phyloP scores from a whole-genome alignment of 2,113 vertebrate genomes.

The Lates calcarifer region DNA sequence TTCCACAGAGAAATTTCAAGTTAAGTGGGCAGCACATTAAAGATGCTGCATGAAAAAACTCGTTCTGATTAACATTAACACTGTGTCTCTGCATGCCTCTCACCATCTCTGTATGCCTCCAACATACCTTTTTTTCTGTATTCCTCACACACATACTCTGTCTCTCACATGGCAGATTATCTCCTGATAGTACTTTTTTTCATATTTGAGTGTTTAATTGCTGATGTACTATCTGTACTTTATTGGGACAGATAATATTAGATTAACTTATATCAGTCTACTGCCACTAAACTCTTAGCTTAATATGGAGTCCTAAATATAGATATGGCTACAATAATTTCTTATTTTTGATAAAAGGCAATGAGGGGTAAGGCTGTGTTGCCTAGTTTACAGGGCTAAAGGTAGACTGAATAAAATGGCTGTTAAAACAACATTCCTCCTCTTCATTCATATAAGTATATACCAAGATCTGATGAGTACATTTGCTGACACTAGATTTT shows the following conservation, averaged over 20 bases:
- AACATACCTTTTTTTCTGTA: conserved; percentile 2
- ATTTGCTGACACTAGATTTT: conserved; percentile 1
- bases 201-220: conserved; percentile 51
- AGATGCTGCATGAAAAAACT: conserved; percentile 31
- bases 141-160: conserved; percentile 38
- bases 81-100: background rate
- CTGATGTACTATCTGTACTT: conserved; percentile 59
- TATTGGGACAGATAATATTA: conserved; percentile 44
- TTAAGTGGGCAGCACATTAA: conserved; percentile 18
- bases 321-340: conserved; percentile 15
- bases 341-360: conserved; percentile 3
- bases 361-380: background rate
- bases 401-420: conserved; percentile 15
- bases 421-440: conserved; percentile 16
- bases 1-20: conserved; percentile 4
- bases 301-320: conserved; percentile 13
- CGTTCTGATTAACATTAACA: conserved; percentile 23
- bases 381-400: conserved; percentile 7
- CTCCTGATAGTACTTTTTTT: conserved; percentile 45
- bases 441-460: background rate
- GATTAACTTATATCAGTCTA: conserved; percentile 30
- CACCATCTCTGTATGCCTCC: conserved; percentile 21
- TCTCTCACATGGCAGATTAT: conserved; percentile 40
- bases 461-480: background rate
- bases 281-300: background rate